phyloP scores from a whole-genome alignment of 2,113 vertebrate species.

The Peromyscus polionotus region DNA sequence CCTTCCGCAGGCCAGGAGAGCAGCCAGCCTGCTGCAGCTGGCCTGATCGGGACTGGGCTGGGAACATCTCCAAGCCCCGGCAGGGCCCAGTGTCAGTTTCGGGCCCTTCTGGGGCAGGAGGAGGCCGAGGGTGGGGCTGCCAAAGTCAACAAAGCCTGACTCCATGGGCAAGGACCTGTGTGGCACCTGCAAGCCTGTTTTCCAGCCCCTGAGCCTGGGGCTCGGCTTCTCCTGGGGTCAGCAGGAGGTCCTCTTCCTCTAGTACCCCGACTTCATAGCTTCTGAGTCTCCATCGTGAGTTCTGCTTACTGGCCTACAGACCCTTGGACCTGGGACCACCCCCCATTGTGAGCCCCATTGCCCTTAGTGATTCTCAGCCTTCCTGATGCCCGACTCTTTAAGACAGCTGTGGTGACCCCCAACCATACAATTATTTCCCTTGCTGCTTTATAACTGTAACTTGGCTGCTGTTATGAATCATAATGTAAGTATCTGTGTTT shows the following conservation, averaged over 20 bases:
- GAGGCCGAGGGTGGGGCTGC: constrained; percentile 52
- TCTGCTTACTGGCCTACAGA: too few relatives aligned
- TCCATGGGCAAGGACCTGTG: constrained; percentile 62
- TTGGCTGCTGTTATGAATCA: background rate
- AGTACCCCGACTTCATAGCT: background rate
- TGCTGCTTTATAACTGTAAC: background rate
- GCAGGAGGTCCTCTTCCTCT: background rate
- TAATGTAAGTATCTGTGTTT: background rate
- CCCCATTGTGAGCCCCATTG: background rate
- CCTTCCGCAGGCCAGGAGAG: background rate
- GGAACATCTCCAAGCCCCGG: constrained; percentile 67
- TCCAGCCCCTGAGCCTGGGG: constrained; percentile 9
- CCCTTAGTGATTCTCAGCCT: background rate
- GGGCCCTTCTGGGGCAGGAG: constrained; percentile 61
- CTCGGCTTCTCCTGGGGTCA: constrained; percentile 58
- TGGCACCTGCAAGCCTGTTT: constrained; percentile 70
- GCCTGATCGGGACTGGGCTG: constrained; percentile 52
- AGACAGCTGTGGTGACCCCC: background rate
- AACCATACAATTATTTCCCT: background rate
- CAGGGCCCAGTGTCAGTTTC: constrained; percentile 69
- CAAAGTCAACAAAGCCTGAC: constrained; percentile 77
- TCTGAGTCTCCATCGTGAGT: rapidly evolving
- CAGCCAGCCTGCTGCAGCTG: background rate
- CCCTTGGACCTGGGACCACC: background rate
- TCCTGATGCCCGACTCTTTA: background rate